Evolutionary conservation across 2,113 vertebrate species (phyloP).

Genomic region (Pyrgilauda ruficollis): DNA sequence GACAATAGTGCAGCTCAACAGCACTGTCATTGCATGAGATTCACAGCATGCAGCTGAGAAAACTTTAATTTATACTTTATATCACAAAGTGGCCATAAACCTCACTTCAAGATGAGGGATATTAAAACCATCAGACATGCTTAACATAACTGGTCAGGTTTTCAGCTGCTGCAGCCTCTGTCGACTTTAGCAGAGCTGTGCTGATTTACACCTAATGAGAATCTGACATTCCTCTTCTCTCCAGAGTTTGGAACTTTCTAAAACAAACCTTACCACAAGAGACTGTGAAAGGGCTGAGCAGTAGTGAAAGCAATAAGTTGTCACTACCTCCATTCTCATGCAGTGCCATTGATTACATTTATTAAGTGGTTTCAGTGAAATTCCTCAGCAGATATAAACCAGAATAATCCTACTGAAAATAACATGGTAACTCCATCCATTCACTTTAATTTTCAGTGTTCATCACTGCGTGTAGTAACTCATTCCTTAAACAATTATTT

Average conservation of each 20-base stretch:
- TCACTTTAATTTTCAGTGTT: not conserved
- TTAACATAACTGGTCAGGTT: not conserved
- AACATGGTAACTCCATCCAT: not conserved
- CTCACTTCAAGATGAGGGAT: slow-evolving; percentile 48
- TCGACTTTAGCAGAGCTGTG: not conserved
- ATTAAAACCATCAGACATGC: slow-evolving; percentile 12
- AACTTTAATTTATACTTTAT: slow-evolving; percentile 63
- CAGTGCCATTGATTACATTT: not conserved
- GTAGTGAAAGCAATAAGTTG: not conserved
- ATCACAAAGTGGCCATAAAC: slow-evolving; percentile 64
- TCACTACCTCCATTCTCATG: not conserved
- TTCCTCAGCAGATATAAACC: not conserved
- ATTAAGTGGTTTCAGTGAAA: not conserved
- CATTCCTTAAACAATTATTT: slow-evolving; percentile 31
- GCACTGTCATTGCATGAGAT: slow-evolving; percentile 59
- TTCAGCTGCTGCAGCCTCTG: not conserved
- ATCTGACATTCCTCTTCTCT: not conserved
- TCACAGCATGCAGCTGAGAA: slow-evolving; percentile 74
- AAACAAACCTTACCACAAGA: not conserved
- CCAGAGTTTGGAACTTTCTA: not conserved
- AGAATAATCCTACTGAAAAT: not conserved
- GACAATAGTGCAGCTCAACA: slow-evolving; percentile 42
- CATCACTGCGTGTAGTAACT: not conserved
- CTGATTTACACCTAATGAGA: not conserved
- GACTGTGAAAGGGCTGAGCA: not conserved